Evolutionary conservation across 2,113 vertebrate species (phyloP).

Genomic region (Ellobius talpinus): DNA sequence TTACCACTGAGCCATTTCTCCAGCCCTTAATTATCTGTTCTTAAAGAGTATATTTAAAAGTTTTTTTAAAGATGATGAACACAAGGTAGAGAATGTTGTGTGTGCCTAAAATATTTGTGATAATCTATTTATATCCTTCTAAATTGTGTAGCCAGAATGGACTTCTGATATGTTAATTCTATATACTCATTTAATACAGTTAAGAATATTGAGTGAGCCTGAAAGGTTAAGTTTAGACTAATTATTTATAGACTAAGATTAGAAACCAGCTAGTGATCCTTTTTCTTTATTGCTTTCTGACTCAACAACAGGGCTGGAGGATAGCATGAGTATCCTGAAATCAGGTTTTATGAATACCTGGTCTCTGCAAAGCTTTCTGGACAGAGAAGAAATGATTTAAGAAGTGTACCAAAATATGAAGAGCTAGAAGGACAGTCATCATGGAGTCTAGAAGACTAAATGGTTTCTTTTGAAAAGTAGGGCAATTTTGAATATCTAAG

Average conservation of each 20-base stretch:
- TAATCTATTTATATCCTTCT: neutral
- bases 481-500: neutral
- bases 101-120: slow-evolving; percentile 44
- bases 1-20: no score
- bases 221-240: neutral
- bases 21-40: neutral
- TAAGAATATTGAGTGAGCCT: neutral
- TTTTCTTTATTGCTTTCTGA: slow-evolving; percentile 34
- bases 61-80: neutral
- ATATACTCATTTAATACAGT: neutral
- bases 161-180: slow-evolving; percentile 43
- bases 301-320: slow-evolving; percentile 28
- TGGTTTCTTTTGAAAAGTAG: slow-evolving; percentile 5
- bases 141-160: slow-evolving; percentile 7
- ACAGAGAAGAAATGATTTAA: neutral
- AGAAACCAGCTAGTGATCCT: neutral
- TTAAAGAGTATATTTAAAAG: neutral
- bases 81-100: slow-evolving; percentile 7
- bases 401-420: neutral
- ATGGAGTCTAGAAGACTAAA: neutral
- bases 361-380: slow-evolving; percentile 1
- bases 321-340: neutral
- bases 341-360: slow-evolving; percentile 1
- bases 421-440: neutral
- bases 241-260: slow-evolving; percentile 10